Percentiles rank a stretch among this genome's conserved stretches.
These are phyloP conservation scores for Macrotis lagotis DNA, from an alignment of 2,113 vertebrate species.

Conservation along the genomic window DNA sequence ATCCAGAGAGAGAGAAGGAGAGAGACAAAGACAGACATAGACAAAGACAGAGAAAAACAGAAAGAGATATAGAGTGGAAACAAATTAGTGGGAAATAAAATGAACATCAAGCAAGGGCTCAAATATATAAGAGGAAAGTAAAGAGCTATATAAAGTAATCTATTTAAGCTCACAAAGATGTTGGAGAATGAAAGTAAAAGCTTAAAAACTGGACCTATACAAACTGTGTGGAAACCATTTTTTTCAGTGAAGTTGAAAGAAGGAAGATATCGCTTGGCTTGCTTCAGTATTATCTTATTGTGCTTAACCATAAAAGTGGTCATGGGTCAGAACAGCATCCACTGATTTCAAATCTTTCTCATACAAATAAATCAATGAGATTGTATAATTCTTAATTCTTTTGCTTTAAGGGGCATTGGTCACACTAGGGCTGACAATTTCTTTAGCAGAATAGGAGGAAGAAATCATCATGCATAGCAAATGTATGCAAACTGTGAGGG, in stretches of 20 bases:
- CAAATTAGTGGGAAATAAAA: neutral
- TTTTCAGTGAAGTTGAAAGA: neutral
- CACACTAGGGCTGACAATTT: neutral
- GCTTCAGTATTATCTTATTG: neutral
- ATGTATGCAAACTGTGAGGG: no score
- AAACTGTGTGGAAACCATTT: neutral
- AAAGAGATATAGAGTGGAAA: neutral
- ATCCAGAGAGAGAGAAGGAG: no score
- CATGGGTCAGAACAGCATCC: neutral
- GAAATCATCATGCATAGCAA: fast-evolving
- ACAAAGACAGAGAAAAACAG: no score
- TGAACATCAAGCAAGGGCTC: neutral
- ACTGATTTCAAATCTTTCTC: neutral
- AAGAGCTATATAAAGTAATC: neutral
- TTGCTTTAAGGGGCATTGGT: neutral
- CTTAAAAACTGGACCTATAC: neutral
- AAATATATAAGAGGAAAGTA: neutral
- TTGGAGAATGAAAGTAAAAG: neutral
- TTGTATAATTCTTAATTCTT: neutral
- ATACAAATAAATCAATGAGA: neutral
- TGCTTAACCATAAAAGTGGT: neutral
- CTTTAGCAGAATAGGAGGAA: neutral
- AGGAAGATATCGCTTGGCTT: neutral
- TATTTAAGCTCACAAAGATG: neutral
- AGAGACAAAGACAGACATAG: neutral